Conservation (phyloP, 2,113 vertebrate genomes). For the Bucco capensis region DNA sequence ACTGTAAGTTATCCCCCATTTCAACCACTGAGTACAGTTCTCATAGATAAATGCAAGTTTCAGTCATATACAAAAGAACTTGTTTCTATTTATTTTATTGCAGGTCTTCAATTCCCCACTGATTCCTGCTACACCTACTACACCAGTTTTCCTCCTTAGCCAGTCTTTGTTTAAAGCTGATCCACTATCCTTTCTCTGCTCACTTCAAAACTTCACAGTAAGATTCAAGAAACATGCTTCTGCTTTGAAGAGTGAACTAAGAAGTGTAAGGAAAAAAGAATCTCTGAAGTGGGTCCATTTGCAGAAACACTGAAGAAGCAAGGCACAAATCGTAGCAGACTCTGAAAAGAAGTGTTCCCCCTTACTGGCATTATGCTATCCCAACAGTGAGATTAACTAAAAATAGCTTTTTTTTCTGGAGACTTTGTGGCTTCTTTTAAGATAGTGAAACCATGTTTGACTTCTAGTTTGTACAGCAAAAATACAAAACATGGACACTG, state of each 20-base stretch:
- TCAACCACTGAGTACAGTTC: not conserved
- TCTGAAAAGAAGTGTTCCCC: not conserved
- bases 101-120: not conserved
- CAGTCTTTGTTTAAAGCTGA: not conserved
- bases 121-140: not conserved
- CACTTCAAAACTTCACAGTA: not conserved
- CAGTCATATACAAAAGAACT: not conserved
- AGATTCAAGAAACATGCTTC: not conserved
- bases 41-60: not conserved
- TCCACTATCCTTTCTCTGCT: not conserved
- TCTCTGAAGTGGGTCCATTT: not conserved
- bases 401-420: not conserved
- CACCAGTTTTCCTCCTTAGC: not conserved
- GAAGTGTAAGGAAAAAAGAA: not conserved
- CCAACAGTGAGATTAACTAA: not conserved
- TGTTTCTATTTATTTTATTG: not conserved
- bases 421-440: not conserved
- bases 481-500: not conserved
- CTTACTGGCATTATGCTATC: not conserved
- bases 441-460: not conserved
- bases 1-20: not conserved
- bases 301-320: not conserved
- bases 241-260: not conserved
- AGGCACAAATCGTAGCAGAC: not conserved
- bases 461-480: not conserved